These are phyloP conservation scores for Argya squamiceps DNA, from an alignment of 2,797 vertebrate genomes.

Conservation along the genomic window DNA sequence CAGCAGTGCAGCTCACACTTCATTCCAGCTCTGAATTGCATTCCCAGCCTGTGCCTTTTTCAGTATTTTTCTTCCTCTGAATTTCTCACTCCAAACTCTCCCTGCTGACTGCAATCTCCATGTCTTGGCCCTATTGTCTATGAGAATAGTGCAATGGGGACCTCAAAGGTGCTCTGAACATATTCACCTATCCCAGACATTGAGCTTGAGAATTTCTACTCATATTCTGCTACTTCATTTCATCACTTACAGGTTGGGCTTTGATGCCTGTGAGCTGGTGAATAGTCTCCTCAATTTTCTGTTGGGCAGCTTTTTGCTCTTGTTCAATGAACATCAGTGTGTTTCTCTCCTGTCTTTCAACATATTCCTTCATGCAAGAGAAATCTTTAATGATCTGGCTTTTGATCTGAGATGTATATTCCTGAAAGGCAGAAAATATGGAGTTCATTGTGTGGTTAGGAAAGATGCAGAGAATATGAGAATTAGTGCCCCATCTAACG, in stretches of 20 bases:
- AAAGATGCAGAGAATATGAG: neutral
- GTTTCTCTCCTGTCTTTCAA: constrained; percentile 55
- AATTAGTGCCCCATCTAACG: neutral
- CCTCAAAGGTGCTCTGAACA: neutral
- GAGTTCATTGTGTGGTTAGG: neutral
- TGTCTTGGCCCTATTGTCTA: neutral
- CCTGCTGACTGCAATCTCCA: neutral
- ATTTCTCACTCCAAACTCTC: neutral
- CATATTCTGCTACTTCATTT: neutral
- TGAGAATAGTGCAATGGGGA: neutral
- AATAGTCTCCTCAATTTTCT: constrained; percentile 5
- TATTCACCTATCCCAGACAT: neutral
- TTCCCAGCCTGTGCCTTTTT: neutral
- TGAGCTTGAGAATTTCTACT: neutral
- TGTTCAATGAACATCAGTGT: constrained; percentile 46
- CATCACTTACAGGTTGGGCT: neutral
- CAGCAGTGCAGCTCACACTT: neutral
- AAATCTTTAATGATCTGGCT: constrained; percentile 51
- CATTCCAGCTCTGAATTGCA: neutral
- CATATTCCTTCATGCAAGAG: constrained; percentile 42
- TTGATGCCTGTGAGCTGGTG: neutral
- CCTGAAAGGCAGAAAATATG: constrained; percentile 31
- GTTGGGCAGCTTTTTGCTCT: neutral
- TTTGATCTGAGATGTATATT: constrained; percentile 43
- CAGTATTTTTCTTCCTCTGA: neutral